Evolutionary conservation across 1,140 invertebrate species (phyloP).

Genomic region (Stenopsyche tienmushanensis): DNA sequence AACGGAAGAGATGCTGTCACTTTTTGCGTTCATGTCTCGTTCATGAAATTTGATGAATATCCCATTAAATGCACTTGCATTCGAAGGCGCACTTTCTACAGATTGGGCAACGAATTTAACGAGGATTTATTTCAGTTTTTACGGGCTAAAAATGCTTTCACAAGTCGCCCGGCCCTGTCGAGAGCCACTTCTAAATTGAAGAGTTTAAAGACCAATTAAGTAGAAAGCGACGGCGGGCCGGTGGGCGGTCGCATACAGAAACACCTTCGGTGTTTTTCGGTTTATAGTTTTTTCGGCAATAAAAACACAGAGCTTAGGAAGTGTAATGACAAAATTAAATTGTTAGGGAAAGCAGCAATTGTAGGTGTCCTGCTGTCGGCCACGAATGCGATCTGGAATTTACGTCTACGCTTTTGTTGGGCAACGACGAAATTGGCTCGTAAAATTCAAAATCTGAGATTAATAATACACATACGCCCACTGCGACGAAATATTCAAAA

Average conservation of each 20-base stretch:
- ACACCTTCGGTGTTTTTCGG: too few species aligned
- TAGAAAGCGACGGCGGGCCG: background rate
- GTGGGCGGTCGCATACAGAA: background rate
- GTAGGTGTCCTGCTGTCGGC: background rate
- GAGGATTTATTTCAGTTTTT: background rate
- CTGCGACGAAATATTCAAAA: too few species aligned
- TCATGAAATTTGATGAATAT: too few species aligned
- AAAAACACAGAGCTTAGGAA: background rate
- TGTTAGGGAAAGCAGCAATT: background rate
- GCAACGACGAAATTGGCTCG: too few species aligned
- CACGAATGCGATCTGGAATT: background rate
- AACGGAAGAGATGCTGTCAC: too few species aligned
- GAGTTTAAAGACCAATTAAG: conserved; percentile 7
- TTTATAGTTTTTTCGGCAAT: conserved; percentile 8
- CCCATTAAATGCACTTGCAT: background rate
- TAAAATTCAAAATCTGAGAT: too few species aligned
- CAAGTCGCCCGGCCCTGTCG: background rate
- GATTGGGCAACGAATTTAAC: background rate
- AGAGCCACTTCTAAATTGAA: background rate
- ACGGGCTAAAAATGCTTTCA: background rate
- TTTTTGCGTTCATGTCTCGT: background rate
- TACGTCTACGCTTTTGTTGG: too few species aligned
- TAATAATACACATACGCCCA: too few species aligned
- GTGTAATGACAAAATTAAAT: background rate
- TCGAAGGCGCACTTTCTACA: background rate